Conservation (phyloP, 1,140 invertebrate species). For the Vollenhovia emeryi region DNA sequence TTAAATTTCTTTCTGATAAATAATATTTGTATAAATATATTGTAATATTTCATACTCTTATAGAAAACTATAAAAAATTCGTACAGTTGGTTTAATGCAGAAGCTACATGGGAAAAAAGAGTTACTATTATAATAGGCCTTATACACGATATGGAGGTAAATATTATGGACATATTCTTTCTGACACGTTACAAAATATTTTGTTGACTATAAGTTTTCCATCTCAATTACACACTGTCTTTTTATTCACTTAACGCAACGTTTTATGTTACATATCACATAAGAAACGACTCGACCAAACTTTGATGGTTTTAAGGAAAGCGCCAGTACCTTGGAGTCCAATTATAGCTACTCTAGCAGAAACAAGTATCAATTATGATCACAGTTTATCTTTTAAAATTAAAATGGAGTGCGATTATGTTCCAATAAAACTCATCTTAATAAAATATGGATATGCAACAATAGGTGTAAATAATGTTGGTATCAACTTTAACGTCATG, state of each 20-base stretch:
- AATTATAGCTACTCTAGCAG: constrained; percentile 73
- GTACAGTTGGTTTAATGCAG: constrained; percentile 77
- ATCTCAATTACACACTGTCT: too few relatives aligned
- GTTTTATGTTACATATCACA: constrained; percentile 29
- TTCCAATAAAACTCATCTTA: constrained; percentile 77
- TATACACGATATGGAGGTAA: constrained; percentile 77
- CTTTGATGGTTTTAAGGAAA: constrained; percentile 76
- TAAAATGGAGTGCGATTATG: constrained; percentile 72
- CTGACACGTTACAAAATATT: background rate
- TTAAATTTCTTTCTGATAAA: background rate
- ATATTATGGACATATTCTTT: background rate
- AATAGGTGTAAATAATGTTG: constrained; percentile 75
- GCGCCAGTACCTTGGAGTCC: constrained; percentile 80
- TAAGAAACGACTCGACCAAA: constrained; percentile 77
- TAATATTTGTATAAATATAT: constrained; percentile 30
- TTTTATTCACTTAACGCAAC: constrained; percentile 27
- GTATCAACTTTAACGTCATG: constrained; percentile 29
- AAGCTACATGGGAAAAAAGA: constrained; percentile 79
- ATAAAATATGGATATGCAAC: constrained; percentile 81
- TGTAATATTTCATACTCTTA: constrained; percentile 51
- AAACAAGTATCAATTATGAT: constrained; percentile 71
- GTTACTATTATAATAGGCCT: constrained; percentile 73
- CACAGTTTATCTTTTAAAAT: constrained; percentile 76
- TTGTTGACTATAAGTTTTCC: too few relatives aligned
- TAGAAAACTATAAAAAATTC: constrained; percentile 76